These are phyloP conservation scores for Sebastes matsubarae DNA, from an alignment of 2,797 vertebrate species.

Conservation along the genomic window DNA sequence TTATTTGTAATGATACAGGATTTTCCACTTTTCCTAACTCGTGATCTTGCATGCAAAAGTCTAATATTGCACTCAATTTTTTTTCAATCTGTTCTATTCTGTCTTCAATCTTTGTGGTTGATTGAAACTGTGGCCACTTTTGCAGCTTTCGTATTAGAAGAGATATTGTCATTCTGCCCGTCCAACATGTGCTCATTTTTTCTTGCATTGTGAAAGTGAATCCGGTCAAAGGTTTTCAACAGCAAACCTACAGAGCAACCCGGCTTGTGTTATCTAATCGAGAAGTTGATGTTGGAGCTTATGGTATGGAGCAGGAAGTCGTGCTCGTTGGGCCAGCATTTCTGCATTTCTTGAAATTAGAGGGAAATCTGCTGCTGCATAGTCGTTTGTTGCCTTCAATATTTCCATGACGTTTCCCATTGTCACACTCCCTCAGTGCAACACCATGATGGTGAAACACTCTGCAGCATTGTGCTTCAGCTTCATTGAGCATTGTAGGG, in stretches of 20 bases:
- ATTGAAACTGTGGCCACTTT: neutral
- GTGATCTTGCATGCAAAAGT: conserved; percentile 45
- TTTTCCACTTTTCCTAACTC: conserved; percentile 14
- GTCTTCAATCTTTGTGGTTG: neutral
- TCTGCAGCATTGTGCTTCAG: neutral
- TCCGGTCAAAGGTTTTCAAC: neutral
- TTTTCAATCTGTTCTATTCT: neutral
- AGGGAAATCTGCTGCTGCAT: neutral
- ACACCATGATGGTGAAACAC: neutral
- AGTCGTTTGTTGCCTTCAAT: neutral
- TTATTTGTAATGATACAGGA: neutral
- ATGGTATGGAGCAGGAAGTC: neutral
- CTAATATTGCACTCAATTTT: neutral
- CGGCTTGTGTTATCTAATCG: neutral
- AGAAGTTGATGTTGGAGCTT: neutral
- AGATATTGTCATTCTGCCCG: neutral
- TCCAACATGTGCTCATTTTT: neutral
- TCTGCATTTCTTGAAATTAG: neutral
- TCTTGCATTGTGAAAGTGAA: neutral
- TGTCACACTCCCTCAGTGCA: conserved; percentile 12
- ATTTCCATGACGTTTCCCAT: conserved; percentile 1
- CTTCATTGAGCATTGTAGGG: neutral
- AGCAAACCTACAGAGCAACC: neutral
- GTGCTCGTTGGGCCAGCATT: neutral
- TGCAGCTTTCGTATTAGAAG: neutral